Evolutionary conservation across 2,113 vertebrate species (phyloP).

Genomic region (Amphiprion percula): DNA sequence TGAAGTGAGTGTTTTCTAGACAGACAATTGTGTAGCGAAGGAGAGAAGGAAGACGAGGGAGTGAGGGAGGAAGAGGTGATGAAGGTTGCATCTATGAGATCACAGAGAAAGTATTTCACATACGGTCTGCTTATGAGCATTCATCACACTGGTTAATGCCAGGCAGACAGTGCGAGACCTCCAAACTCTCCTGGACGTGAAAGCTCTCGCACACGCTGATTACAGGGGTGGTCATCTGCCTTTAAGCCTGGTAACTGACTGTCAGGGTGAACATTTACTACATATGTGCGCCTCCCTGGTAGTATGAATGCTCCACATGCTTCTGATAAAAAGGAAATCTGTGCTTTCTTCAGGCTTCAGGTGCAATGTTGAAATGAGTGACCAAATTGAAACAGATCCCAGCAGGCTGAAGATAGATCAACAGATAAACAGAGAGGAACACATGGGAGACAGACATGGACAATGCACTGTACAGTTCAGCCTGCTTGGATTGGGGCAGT

Average conservation of each 20-base stretch:
- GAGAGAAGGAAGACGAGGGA: constrained; percentile 44
- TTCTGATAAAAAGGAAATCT: constrained; percentile 59
- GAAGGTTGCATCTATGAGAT: constrained; percentile 75
- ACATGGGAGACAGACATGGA: constrained; percentile 29
- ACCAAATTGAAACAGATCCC: constrained; percentile 58
- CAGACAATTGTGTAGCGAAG: constrained; percentile 62
- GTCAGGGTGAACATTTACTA: constrained; percentile 70
- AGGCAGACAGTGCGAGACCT: constrained; percentile 64
- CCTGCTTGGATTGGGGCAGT: constrained; percentile 1
- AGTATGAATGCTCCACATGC: constrained; percentile 55
- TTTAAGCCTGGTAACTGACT: constrained; percentile 70
- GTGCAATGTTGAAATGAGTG: constrained; percentile 43
- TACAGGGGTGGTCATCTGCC: constrained; percentile 58
- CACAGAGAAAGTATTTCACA: constrained; percentile 72
- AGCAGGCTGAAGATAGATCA: constrained; percentile 33
- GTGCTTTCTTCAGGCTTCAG: constrained; percentile 41
- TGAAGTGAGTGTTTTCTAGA: constrained; percentile 71
- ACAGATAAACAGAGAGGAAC: constrained; percentile 45
- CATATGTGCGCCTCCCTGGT: constrained; percentile 54
- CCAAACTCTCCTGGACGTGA: constrained; percentile 69
- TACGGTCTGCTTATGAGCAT: constrained; percentile 61
- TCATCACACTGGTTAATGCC: constrained; percentile 76
- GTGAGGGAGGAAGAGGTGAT: constrained; percentile 49
- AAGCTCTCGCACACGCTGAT: constrained; percentile 73
- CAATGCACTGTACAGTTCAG: not conserved